These are phyloP conservation scores for Noctilio leporinus DNA, from an alignment of 2,113 vertebrate genomes.

Conservation along the genomic window DNA sequence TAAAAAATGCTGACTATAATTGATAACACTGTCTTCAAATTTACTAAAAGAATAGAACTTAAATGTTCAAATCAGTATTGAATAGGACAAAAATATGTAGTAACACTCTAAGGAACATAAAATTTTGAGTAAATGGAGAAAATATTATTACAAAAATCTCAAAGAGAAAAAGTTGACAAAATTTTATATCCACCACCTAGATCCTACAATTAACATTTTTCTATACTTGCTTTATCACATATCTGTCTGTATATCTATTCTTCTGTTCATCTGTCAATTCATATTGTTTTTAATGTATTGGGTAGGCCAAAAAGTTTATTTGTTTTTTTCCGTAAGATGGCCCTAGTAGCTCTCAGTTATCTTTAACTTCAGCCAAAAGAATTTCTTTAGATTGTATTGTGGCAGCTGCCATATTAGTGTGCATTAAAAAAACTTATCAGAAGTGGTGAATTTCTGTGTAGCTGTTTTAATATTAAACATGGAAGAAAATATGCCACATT, in stretches of 20 bases:
- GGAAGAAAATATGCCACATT: too few species aligned
- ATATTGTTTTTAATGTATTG: neutral
- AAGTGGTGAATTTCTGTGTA: too few species aligned
- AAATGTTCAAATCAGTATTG: neutral
- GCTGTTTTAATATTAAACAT: too few species aligned
- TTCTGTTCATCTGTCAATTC: neutral
- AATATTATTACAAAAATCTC: neutral
- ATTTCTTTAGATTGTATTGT: too few species aligned
- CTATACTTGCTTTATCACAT: neutral
- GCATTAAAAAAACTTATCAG: too few species aligned
- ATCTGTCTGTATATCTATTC: neutral
- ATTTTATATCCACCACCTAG: neutral
- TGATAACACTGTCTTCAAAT: neutral
- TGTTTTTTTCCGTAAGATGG: too few species aligned
- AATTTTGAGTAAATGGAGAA: neutral
- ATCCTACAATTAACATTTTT: slow-evolving; percentile 2
- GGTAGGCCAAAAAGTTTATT: too few species aligned
- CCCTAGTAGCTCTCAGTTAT: too few species aligned
- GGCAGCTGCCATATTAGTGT: too few species aligned
- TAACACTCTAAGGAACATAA: neutral
- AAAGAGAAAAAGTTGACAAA: neutral
- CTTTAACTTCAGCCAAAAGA: too few species aligned
- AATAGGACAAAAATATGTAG: neutral
- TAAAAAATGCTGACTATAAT: neutral
- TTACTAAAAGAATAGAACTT: neutral